These are phyloP conservation scores for Anhinga anhinga DNA, from an alignment of 2,113 vertebrate species.

Conservation along the genomic window DNA sequence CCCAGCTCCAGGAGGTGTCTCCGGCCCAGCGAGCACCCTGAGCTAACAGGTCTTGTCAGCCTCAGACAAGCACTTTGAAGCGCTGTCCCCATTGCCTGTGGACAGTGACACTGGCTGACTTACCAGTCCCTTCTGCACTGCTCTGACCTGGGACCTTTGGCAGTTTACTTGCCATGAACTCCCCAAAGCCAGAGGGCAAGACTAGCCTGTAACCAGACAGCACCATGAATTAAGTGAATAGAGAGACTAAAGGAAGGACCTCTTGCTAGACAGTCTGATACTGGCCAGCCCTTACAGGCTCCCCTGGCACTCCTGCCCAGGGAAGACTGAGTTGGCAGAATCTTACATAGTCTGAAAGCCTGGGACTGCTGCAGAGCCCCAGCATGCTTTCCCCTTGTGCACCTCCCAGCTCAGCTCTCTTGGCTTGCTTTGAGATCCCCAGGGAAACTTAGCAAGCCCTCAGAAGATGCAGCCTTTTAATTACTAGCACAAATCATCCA, in stretches of 20 bases:
- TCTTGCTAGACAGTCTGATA: not conserved
- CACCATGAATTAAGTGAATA: not conserved
- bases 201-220: not conserved
- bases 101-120: not conserved
- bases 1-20: not conserved
- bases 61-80: not conserved
- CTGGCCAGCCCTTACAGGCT: not conserved
- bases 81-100: not conserved
- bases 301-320: not conserved
- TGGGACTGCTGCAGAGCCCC: not conserved
- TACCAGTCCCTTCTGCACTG: not conserved
- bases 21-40: not conserved
- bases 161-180: not conserved
- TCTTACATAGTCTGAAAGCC: not conserved
- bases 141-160: not conserved
- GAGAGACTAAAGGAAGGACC: not conserved
- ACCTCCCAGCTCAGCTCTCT: conserved; percentile 32
- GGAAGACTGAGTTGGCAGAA: not conserved
- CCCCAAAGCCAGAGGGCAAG: not conserved
- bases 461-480: not conserved
- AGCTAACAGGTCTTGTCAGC: not conserved
- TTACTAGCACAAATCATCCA: not conserved
- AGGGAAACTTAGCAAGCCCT: not conserved
- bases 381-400: not conserved
- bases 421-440: not conserved